Evolutionary conservation across 1,140 invertebrate genomes (phyloP), one percentile per base, ranked within the genome.

Genomic region (Drosophila leontia): DNA sequence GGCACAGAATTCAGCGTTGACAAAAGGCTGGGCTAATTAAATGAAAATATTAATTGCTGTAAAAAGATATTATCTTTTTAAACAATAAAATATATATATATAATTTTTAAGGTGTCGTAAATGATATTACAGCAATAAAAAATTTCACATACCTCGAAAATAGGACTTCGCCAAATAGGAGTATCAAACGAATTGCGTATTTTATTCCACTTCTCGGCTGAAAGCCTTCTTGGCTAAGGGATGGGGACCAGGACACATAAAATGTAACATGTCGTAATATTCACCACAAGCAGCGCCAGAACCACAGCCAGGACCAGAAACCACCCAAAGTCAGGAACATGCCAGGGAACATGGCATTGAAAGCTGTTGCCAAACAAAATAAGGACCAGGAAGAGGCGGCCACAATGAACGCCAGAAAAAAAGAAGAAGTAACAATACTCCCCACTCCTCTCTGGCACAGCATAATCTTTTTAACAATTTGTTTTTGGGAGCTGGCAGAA

Each of bases 381-480:
- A 34, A 23, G 61, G 55, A 53, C 41, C 29, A 62, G 34, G 42
- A 63, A 68, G 37, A 48, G 62, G 39, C 79, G 44, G 56, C 45
- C 39, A 59, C 75, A 72, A 84, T 62, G 34, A 23, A 61, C 41
- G 11, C 23, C 47, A 17, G n/a, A 7, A 3, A 32, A 51, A 39
- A 45, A 29, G 2, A 37, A 67, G 42, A 53, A 19, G 51, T 37
- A 39, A 51, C 53, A 80, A 58, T 29, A 55, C 75, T 83, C 67
- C 59, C 56, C 41, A 34, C 70, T 51, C 32, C 11, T 58, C 29
- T 45, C 63, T 23, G 63, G 60, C 75, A 60, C 55, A 64, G 72
- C 65, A 87, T 86, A 88, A 88, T 88, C 85, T 88, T 88, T 79
- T 82, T 88, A 85, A 84, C 85, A 84, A 85, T 85, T 90, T 87